Evolutionary conservation across 2,797 vertebrate species (phyloP).

Genomic region (Sparidentex hasta): DNA sequence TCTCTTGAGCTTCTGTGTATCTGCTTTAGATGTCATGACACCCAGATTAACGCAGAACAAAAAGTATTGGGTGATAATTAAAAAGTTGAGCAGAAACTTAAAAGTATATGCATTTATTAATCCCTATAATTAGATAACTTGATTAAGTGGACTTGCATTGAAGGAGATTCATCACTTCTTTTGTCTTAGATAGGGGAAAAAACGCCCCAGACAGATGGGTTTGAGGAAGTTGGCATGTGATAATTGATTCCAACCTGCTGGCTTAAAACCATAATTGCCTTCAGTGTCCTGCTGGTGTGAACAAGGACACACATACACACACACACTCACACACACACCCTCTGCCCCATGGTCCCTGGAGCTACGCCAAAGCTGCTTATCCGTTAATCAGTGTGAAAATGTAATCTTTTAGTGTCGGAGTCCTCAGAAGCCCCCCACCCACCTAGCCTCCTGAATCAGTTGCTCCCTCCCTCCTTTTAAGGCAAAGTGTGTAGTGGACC

Average conservation of each 20-base stretch:
- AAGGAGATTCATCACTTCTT: conserved; percentile 4
- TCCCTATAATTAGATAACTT: conserved; percentile 11
- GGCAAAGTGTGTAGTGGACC: neutral
- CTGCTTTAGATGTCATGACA: neutral
- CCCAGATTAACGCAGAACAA: neutral
- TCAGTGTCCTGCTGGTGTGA: conserved; percentile 53
- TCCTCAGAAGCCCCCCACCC: conserved; percentile 16
- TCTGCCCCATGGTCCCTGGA: conserved; percentile 48
- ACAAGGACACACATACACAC: conserved; percentile 23
- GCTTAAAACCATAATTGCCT: conserved; percentile 80
- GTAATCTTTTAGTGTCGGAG: conserved; percentile 77
- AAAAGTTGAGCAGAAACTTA: neutral
- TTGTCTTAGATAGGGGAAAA: neutral
- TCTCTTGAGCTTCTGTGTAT: neutral
- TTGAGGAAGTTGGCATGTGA: conserved; percentile 56
- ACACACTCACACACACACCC: conserved; percentile 17
- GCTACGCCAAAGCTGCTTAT: conserved; percentile 81
- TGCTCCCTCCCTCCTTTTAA: neutral
- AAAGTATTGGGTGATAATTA: neutral
- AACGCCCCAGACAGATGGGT: conserved; percentile 35
- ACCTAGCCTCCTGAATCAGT: conserved; percentile 24
- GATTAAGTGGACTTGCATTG: conserved; percentile 23
- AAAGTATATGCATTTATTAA: neutral
- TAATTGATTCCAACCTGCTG: conserved; percentile 74
- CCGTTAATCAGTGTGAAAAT: conserved; percentile 77